Conservation (phyloP, 1,140 invertebrate genomes). For the Pomacea maculata region DNA sequence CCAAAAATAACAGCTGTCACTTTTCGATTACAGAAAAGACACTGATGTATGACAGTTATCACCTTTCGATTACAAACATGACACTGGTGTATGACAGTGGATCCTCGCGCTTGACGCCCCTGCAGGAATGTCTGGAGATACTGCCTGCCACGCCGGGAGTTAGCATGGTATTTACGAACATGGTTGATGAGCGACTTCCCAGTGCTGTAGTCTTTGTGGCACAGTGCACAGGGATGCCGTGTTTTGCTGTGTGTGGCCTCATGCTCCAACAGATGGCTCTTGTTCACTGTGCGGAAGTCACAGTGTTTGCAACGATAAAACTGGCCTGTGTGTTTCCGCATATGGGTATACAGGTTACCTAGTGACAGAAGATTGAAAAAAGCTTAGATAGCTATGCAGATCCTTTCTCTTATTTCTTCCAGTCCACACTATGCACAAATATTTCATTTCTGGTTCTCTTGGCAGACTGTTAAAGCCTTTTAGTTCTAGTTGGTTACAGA, state of each 20-base stretch:
- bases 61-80: slow-evolving; percentile 64
- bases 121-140: slow-evolving; percentile 56
- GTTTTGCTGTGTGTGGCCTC: slow-evolving; percentile 56
- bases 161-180: slow-evolving; percentile 62
- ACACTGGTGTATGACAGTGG: slow-evolving; percentile 63
- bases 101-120: slow-evolving; percentile 29
- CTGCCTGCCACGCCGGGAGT: slow-evolving; percentile 48
- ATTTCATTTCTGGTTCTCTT: too few relatives aligned
- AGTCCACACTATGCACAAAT: too few relatives aligned
- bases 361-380: slow-evolving; percentile 2
- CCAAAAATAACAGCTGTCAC: background rate
- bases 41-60: slow-evolving; percentile 42
- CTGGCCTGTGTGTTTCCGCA: slow-evolving; percentile 66
- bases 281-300: slow-evolving; percentile 63
- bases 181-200: slow-evolving; percentile 64
- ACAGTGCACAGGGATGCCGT: slow-evolving; percentile 59
- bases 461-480: too few relatives aligned
- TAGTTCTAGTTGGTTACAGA: too few relatives aligned
- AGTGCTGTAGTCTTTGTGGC: slow-evolving; percentile 64
- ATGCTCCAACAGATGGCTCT: slow-evolving; percentile 64
- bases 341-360: slow-evolving; percentile 67
- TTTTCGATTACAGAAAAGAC: slow-evolving; percentile 65
- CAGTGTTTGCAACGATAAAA: slow-evolving; percentile 61
- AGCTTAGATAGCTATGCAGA: too few relatives aligned
- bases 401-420: too few relatives aligned